Base-by-base conservation (phyloP, 2,113 vertebrate species). In the Sitta europaea region DNA sequence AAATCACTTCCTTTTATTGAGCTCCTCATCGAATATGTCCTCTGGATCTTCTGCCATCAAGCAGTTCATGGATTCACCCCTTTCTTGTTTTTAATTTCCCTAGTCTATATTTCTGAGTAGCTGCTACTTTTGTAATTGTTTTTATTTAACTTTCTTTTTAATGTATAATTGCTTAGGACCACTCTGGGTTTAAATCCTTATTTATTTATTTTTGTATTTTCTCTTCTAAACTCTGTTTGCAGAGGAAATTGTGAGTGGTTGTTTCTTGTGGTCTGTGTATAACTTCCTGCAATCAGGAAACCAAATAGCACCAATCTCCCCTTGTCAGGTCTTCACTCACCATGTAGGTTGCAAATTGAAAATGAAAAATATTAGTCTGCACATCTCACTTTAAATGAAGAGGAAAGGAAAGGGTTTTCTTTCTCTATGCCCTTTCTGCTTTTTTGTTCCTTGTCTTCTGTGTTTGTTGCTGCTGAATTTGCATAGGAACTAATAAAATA, bases 291-390 rank as follows among this genome's bases (percentile, higher is more conserved):
- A 84, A 51, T 77, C 79, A 53, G 79, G 78, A 93, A 90, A 90
- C 75, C 19, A 74, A 84, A 84, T 84, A 96, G 38, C 59, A 73
- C 71, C 67, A 90, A 12, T 88, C 72, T 90, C 40, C 63, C 33
- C 5, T 31, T 63, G 40, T 80, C 86, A 93, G 78, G 51, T 93
- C 67, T 88, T 94, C 88, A 78, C 67, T 90, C 55, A 38, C 29
- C 23, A 38, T 54, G 10, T 36, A 48, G 51, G 43, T 88, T 93
- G 55, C 63, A 90, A 90, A 86, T 88, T 88, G 90, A 92, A 93
- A 93, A 70, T 93, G 88, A 90, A 87, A 90, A 90, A 72, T 59
- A 77, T 91, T 95, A 86, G 81, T 80, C 85, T 77, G 75, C 71
- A 63, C 43, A 63, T 83, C 59, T 92, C 75, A 54, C 55, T 94